A percentile compares a stretch with the other conserved stretches of the same genome.
Conservation (phyloP, 2,797 vertebrate species). For the Lates japonicus region DNA sequence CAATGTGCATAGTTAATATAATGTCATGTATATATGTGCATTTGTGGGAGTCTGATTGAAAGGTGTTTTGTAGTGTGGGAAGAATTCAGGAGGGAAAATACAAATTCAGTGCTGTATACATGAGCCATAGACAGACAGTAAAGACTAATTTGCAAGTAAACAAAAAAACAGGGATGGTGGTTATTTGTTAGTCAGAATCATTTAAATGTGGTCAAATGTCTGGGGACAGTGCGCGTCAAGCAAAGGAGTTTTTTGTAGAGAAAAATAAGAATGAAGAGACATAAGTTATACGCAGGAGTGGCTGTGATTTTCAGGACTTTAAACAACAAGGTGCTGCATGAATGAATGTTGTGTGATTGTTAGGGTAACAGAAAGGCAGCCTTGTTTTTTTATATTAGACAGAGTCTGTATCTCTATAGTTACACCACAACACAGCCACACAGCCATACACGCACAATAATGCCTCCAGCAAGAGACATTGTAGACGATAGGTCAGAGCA, state of each 20-base stretch:
- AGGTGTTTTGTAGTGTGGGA: background rate
- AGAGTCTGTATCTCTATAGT: constrained; percentile 22
- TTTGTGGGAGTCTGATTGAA: background rate
- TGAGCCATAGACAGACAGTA: background rate
- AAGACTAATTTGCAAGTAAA: constrained; percentile 74
- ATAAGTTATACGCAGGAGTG: background rate
- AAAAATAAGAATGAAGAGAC: background rate
- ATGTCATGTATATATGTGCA: background rate
- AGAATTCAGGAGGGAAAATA: background rate
- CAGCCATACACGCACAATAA: constrained; percentile 39
- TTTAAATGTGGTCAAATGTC: constrained; percentile 70
- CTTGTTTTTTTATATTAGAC: constrained; percentile 35
- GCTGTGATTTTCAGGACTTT: background rate
- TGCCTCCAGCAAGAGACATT: constrained; percentile 60
- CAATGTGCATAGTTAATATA: background rate
- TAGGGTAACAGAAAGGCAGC: constrained; percentile 24
- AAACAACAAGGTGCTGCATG: constrained; percentile 2
- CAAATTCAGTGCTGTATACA: constrained; percentile 5
- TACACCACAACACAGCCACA: constrained; percentile 37
- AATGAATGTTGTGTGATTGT: constrained; percentile 18
- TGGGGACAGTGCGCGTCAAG: background rate
- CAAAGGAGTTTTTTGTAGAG: background rate
- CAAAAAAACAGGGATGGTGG: constrained; percentile 44
- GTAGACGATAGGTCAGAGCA: constrained; percentile 68
- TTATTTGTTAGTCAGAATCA: constrained; percentile 81